Evolutionary conservation across 2,113 vertebrate species (phyloP).

Genomic region (Butastur rufipennis): DNA sequence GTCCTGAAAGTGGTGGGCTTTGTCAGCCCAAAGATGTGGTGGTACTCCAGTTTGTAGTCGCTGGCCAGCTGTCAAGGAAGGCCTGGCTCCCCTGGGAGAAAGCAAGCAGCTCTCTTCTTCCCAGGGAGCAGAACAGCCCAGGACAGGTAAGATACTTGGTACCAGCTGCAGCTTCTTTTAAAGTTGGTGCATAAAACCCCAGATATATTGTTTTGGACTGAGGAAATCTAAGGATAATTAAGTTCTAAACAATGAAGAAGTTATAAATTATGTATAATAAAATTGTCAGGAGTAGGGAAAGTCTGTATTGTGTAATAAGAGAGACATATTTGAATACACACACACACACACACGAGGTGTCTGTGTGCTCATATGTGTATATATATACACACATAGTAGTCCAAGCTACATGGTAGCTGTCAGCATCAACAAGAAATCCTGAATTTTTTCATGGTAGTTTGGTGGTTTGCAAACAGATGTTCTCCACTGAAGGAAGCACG

Average conservation of each 20-base stretch:
- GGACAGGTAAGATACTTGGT: neutral
- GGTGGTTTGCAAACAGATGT: conserved; percentile 32
- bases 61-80: neutral
- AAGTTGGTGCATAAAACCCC: neutral
- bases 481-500: conserved; percentile 1
- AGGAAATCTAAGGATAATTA: neutral
- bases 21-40: neutral
- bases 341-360: no score
- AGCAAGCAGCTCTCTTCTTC: neutral
- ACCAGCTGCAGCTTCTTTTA: neutral
- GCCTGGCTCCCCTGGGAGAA: neutral
- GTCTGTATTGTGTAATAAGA: neutral
- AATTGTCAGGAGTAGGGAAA: neutral
- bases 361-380: neutral
- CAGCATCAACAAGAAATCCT: neutral
- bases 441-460: neutral
- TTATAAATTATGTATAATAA: neutral
- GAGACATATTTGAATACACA: neutral
- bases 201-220: neutral
- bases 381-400: neutral
- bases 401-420: neutral
- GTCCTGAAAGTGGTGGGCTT: neutral
- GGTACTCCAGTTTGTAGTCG: neutral
- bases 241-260: neutral
- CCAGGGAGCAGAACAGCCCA: neutral